Evolutionary conservation across 2,113 vertebrate genomes (phyloP), one percentile per base, ranked within the genome.

Genomic region (Apteryx mantelli): DNA sequence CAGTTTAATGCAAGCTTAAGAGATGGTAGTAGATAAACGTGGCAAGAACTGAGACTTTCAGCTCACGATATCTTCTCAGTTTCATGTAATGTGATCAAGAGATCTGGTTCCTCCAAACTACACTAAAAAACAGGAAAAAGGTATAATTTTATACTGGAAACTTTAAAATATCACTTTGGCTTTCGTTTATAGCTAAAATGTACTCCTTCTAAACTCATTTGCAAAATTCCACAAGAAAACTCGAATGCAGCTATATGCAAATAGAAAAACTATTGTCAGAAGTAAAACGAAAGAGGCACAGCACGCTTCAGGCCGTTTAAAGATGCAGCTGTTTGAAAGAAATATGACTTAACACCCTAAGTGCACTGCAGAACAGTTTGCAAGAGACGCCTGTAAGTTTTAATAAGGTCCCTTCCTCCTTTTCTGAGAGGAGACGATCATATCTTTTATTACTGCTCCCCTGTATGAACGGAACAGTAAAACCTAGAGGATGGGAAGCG

Each of bases 401-500:
- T 13, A 90, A 63, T 15, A 65, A 38, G 3, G 17, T 7, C 70
- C 60, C 64, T 30, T 36, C 63, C 58, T 48, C 85, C 88, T 78
- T 86, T 56, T 74, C 64, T 52, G 65, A 90, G 89, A 79, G 46
- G 63, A 96, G 89, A 46, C 79, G 86, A 52, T 84, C 34, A 79
- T 7, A 26, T 56, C 61, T 7, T 34, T 83, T 73, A 78, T 44
- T 44, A 3, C n/a, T 71, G 68, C 60, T 89, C 58, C 81, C 78
- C 68, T 75, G 6, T 53, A 64, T 0, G 71, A 85, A 55, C 64
- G 69, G 74, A 77, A 55, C 46, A 91, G 88, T 64, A 48, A 92
- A 95, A 89, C 38, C 26, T 77, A 56, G 90, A 88, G 90, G 81
- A 91, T 88, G 93, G 95, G 93, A 92, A 94, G 86, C 90, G 91